phyloP scores from a whole-genome alignment of 2,888 invertebrate species.

The Tetragnatha montana region DNA sequence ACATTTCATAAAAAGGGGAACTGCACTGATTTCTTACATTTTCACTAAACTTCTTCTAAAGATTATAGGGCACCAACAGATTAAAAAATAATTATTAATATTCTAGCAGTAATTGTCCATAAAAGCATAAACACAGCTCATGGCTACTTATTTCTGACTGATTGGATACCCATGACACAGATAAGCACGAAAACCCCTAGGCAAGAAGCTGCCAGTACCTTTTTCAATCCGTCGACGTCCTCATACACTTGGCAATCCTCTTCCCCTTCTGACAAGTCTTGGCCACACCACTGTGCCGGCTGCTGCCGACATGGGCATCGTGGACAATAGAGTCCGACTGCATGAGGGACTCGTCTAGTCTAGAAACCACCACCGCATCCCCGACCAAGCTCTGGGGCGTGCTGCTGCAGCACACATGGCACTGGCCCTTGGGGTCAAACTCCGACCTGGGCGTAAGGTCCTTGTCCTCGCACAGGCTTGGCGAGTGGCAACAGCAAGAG shows the following conservation, averaged over 20 bases:
- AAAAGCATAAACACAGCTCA: no score
- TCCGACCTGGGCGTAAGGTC: not conserved
- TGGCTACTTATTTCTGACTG: no score
- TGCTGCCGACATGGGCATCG: not conserved
- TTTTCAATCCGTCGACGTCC: slow-evolving; percentile 56
- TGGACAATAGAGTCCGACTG: no score
- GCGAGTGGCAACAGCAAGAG: slow-evolving; percentile 54
- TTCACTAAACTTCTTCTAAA: no score
- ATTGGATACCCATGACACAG: no score
- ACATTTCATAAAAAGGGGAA: no score
- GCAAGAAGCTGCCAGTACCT: slow-evolving; percentile 11
- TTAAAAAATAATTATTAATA: no score
- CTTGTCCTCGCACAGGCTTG: slow-evolving; percentile 23
- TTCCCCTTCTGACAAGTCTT: slow-evolving; percentile 64
- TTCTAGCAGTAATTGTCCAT: no score
- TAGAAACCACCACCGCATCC: slow-evolving; percentile 16
- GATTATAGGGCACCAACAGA: no score
- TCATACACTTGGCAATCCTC: slow-evolving; percentile 61
- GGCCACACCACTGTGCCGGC: slow-evolving; percentile 23
- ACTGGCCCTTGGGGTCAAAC: slow-evolving; percentile 1
- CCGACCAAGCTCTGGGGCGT: slow-evolving; percentile 45
- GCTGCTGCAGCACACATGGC: slow-evolving; percentile 28
- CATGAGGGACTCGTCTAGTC: not conserved
- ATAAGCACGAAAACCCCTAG: no score
- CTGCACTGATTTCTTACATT: no score